phyloP scores from a whole-genome alignment of 1,140 invertebrate species.

The Cherax quadricarinatus region DNA sequence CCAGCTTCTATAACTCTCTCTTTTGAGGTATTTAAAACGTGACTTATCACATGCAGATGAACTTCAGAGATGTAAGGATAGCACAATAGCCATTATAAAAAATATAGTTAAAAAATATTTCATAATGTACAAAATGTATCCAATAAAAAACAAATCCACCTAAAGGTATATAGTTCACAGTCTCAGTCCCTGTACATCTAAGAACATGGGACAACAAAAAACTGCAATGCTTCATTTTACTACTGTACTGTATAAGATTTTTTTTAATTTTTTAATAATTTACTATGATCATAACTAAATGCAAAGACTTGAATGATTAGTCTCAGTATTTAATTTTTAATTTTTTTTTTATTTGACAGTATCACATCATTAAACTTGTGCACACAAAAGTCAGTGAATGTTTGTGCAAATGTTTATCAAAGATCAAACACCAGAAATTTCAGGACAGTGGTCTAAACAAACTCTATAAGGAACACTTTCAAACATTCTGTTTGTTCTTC shows the following conservation, averaged over 20 bases:
- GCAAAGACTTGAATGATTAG: too few species aligned
- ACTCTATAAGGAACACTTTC: too few species aligned
- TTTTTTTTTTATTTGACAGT: too few species aligned
- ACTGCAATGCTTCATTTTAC: background rate
- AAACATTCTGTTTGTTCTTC: too few species aligned
- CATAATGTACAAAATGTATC: conserved; percentile 19
- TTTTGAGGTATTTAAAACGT: conserved; percentile 1
- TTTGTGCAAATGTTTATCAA: too few species aligned
- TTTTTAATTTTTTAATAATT: too few species aligned
- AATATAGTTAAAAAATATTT: conserved; percentile 32
- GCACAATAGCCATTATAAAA: conserved; percentile 20
- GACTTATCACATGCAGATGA: background rate
- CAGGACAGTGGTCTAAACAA: too few species aligned
- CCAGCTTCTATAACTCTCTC: conserved; percentile 10
- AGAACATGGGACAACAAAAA: background rate
- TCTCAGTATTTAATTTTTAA: too few species aligned
- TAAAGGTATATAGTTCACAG: background rate
- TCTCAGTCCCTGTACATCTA: background rate
- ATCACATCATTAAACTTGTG: too few species aligned
- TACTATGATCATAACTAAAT: too few species aligned
- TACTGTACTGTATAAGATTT: background rate
- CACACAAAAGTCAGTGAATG: too few species aligned
- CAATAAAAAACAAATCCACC: background rate
- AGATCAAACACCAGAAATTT: too few species aligned
- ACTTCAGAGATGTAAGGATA: background rate